Evolutionary conservation across 2,113 vertebrate genomes (phyloP).

Genomic region (Bufo bufo): DNA sequence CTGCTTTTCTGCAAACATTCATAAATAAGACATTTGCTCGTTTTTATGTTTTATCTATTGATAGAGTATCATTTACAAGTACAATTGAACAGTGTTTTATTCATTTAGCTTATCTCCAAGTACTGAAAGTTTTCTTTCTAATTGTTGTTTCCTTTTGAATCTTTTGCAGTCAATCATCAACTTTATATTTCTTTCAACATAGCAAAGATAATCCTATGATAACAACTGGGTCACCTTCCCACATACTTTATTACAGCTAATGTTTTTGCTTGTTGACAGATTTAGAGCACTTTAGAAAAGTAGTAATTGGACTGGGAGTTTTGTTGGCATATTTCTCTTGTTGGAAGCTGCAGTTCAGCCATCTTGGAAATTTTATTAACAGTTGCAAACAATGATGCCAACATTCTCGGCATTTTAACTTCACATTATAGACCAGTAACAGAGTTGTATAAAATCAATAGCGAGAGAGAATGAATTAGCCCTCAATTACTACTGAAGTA

Average conservation of each 20-base stretch:
- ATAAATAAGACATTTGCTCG: neutral
- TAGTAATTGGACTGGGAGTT: constrained; percentile 68
- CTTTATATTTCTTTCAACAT: constrained; percentile 50
- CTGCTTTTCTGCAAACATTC: neutral
- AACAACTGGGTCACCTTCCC: constrained; percentile 62
- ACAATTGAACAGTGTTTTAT: constrained; percentile 9
- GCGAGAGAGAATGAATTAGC: constrained; percentile 19
- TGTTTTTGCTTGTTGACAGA: constrained; percentile 67
- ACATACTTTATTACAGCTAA: constrained; percentile 62
- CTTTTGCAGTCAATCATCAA: constrained; percentile 28
- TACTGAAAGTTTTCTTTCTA: constrained; percentile 1
- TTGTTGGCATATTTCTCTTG: constrained; percentile 64
- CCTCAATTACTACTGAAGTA: neutral
- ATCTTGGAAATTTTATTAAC: constrained; percentile 61
- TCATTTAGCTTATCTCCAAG: neutral
- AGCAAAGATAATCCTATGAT: constrained; percentile 31
- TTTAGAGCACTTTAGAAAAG: constrained; percentile 66
- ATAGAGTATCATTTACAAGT: too few species aligned
- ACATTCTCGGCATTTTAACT: constrained; percentile 12
- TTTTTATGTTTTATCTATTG: neutral
- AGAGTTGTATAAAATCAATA: neutral
- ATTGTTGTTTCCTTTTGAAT: constrained; percentile 23
- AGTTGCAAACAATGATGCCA: constrained; percentile 48
- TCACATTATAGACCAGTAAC: neutral
- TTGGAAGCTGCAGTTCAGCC: constrained; percentile 60